Evolutionary conservation across 2,113 vertebrate species (phyloP).

Genomic region (Xiphophorus couchianus): DNA sequence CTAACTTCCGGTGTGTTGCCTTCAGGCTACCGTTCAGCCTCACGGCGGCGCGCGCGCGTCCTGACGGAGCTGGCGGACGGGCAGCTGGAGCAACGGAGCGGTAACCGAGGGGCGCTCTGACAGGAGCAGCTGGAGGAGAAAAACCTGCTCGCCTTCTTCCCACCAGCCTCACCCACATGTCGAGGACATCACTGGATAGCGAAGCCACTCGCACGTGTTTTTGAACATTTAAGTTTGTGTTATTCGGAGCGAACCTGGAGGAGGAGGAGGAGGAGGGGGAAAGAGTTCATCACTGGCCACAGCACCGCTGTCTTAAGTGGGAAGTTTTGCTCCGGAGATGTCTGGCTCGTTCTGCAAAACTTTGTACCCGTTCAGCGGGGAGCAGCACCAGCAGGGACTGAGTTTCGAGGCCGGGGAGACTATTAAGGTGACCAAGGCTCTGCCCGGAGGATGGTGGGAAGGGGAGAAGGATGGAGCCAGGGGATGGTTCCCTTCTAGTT

Average conservation of each 20-base stretch:
- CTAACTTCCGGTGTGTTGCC: not conserved
- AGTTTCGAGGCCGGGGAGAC: constrained; percentile 90
- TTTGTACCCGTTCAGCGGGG: constrained; percentile 91
- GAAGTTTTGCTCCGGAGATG: constrained; percentile 60
- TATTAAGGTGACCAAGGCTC: constrained; percentile 87
- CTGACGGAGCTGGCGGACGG: not conserved
- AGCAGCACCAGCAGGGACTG: constrained; percentile 90
- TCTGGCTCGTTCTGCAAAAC: constrained; percentile 84
- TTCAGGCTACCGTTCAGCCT: not conserved
- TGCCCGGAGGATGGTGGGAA: constrained; percentile 96
- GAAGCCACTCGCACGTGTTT: not conserved
- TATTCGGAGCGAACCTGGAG: not conserved
- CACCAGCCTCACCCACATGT: constrained; percentile 7
- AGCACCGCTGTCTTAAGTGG: not conserved
- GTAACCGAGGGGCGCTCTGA: constrained; percentile 9
- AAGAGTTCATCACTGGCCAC: not conserved
- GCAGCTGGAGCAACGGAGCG: constrained; percentile 18
- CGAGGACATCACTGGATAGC: not conserved
- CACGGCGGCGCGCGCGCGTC: not conserved
- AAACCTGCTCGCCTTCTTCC: constrained; percentile 42
- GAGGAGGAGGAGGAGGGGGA: no score
- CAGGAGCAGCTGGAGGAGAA: constrained; percentile 9
- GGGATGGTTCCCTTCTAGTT: constrained; percentile 96
- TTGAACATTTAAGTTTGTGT: not conserved
- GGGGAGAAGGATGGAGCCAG: constrained; percentile 91